These are phyloP conservation scores for Diaprepes abbreviatus DNA, from an alignment of 2,888 invertebrate species.

Conservation along the genomic window DNA sequence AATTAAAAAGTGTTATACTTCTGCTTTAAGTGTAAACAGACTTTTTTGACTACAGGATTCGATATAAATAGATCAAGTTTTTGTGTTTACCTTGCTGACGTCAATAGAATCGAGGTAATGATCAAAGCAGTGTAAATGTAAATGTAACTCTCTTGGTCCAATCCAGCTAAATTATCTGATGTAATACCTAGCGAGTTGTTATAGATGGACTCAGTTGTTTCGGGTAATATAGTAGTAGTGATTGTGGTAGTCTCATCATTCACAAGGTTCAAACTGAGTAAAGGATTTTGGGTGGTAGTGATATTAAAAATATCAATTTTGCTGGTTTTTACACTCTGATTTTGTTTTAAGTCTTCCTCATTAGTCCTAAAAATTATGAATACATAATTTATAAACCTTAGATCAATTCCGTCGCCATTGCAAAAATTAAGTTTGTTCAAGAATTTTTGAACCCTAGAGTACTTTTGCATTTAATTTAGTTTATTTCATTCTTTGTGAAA, in stretches of 20 bases:
- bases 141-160: conserved; percentile 63
- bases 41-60: too few relatives aligned
- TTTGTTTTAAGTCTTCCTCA: conserved; percentile 63
- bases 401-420: too few relatives aligned
- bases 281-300: neutral
- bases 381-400: too few relatives aligned
- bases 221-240: neutral
- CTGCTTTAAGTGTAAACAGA: too few relatives aligned
- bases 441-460: too few relatives aligned
- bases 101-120: conserved; percentile 72
- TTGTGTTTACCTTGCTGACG: conserved; percentile 64
- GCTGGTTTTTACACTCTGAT: neutral
- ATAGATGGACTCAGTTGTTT: conserved; percentile 10
- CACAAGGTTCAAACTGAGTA: neutral
- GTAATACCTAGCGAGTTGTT: conserved; percentile 30
- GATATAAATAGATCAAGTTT: too few relatives aligned
- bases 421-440: too few relatives aligned
- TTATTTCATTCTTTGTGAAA: too few relatives aligned
- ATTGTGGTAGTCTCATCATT: neutral
- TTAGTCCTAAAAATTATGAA: conserved; percentile 66
- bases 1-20: too few relatives aligned
- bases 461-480: too few relatives aligned
- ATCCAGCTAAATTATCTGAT: conserved; percentile 16
- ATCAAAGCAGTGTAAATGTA: conserved; percentile 75
- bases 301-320: neutral